A percentile compares a stretch with the other conserved stretches of the same genome.
phyloP scores from a whole-genome alignment of 2,888 invertebrate genomes.

The Xestia sexstrigata region DNA sequence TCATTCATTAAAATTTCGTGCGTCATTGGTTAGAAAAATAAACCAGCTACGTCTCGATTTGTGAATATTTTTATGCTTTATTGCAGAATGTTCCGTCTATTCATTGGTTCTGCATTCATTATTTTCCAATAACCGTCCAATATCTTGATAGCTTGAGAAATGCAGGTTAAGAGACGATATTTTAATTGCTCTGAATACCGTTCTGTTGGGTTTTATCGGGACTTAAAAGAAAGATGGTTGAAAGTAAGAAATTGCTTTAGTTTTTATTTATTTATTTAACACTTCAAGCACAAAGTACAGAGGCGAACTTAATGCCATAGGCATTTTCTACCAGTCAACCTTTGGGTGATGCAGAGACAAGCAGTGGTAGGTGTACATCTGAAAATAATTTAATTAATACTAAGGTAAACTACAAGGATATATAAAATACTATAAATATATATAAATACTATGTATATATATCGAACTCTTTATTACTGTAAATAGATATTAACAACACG shows the following conservation, averaged over 20 bases:
- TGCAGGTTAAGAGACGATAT: constrained; percentile 32
- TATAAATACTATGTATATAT: too few relatives aligned
- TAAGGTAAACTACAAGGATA: too few relatives aligned
- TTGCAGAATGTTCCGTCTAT: constrained; percentile 34
- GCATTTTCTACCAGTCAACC: too few relatives aligned
- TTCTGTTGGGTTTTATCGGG: constrained; percentile 3
- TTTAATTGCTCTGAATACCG: constrained; percentile 45
- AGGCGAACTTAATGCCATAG: too few relatives aligned
- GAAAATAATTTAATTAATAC: too few relatives aligned
- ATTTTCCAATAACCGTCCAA: constrained; percentile 36
- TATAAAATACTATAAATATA: too few relatives aligned
- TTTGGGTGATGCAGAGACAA: too few relatives aligned
- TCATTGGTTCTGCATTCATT: constrained; percentile 49
- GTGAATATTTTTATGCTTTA: constrained; percentile 42
- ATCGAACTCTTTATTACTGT: too few relatives aligned
- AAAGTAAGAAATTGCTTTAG: constrained; percentile 2
- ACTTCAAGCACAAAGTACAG: too few relatives aligned
- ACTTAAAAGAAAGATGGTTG: constrained; percentile 3
- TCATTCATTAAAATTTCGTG: constrained; percentile 53
- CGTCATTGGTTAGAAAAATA: constrained; percentile 41
- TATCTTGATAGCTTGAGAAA: constrained; percentile 43
- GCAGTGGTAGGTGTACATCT: too few relatives aligned
- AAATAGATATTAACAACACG: too few relatives aligned
- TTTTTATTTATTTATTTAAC: too few relatives aligned
- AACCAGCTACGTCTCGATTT: constrained; percentile 16